Evolutionary conservation across 64 coral and sea anemone genomes (phyloP).

Genomic region (Pocillopora damicornis): DNA sequence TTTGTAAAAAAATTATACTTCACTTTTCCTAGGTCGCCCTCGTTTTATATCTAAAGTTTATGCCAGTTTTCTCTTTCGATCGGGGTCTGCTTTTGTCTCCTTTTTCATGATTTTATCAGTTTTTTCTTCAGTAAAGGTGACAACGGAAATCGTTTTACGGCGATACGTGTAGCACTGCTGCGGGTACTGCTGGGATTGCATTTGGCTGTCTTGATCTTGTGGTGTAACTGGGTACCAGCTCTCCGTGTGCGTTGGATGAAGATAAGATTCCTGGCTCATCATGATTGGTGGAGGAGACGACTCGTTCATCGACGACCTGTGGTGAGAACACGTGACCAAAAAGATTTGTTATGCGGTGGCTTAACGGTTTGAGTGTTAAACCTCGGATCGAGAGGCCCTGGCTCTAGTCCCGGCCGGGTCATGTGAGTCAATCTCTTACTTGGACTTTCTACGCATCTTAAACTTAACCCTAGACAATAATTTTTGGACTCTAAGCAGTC

Average conservation of each 20-base stretch:
- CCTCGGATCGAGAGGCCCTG: too few relatives aligned
- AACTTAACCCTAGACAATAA: too few relatives aligned
- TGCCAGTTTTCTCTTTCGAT: too few relatives aligned
- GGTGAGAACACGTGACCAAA: background rate
- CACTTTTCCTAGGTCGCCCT: too few relatives aligned
- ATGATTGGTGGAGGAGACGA: slow-evolving; percentile 34
- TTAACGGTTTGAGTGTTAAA: background rate
- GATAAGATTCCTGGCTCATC: slow-evolving; percentile 8
- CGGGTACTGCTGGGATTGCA: background rate
- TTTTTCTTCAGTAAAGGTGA: background rate
- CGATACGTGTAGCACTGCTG: slow-evolving; percentile 48
- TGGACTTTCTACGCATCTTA: too few relatives aligned
- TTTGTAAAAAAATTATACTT: too few relatives aligned
- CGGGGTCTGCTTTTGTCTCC: too few relatives aligned
- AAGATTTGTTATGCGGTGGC: too few relatives aligned
- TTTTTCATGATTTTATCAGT: background rate
- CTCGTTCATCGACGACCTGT: background rate
- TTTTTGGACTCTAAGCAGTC: too few relatives aligned
- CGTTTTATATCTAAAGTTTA: too few relatives aligned
- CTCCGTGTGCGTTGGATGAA: background rate
- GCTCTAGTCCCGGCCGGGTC: too few relatives aligned
- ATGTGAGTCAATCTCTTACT: too few relatives aligned
- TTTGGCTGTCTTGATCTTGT: slow-evolving; percentile 11
- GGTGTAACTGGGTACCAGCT: slow-evolving; percentile 23
- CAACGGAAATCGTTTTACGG: slow-evolving; percentile 36